Conservation (phyloP, 1,140 invertebrate species). For the Tribolium madens region DNA sequence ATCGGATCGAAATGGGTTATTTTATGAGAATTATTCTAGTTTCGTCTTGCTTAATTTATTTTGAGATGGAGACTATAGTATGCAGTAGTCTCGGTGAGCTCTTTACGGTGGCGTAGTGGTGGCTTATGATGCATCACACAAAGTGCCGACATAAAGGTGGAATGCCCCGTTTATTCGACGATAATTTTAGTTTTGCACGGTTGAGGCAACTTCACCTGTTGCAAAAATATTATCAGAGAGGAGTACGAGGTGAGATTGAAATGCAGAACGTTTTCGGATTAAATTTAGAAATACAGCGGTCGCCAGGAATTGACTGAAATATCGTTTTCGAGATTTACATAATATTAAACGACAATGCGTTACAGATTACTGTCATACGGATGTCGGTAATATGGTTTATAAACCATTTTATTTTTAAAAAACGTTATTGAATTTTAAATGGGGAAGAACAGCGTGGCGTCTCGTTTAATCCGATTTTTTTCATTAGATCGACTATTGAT, state of each 20-base stretch:
- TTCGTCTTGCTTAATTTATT: not conserved
- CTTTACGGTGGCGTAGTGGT: constrained; percentile 8
- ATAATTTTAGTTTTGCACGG: constrained; percentile 44
- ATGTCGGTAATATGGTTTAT: constrained; percentile 37
- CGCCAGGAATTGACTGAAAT: constrained; percentile 25
- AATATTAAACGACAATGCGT: constrained; percentile 42
- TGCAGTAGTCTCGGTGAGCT: not conserved
- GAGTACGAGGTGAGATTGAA: constrained; percentile 17
- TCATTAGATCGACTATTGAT: constrained; percentile 42
- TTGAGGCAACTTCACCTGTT: constrained; percentile 37
- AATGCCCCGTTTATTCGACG: constrained; percentile 37
- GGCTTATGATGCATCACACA: constrained; percentile 19
- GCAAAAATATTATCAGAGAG: constrained; percentile 38
- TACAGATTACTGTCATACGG: constrained; percentile 44
- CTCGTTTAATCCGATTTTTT: constrained; percentile 40
- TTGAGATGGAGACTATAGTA: not conserved
- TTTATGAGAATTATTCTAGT: not conserved
- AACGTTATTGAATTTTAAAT: constrained; percentile 42
- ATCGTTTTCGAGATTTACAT: constrained; percentile 38
- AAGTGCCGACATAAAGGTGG: constrained; percentile 40
- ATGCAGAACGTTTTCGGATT: constrained; percentile 29
- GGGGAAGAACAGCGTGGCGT: constrained; percentile 28
- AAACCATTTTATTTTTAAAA: constrained; percentile 10
- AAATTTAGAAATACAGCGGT: constrained; percentile 39
- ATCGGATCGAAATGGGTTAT: not conserved